Evolutionary conservation across 2,888 invertebrate species (phyloP).

Genomic region (Eupithecia exiguata): DNA sequence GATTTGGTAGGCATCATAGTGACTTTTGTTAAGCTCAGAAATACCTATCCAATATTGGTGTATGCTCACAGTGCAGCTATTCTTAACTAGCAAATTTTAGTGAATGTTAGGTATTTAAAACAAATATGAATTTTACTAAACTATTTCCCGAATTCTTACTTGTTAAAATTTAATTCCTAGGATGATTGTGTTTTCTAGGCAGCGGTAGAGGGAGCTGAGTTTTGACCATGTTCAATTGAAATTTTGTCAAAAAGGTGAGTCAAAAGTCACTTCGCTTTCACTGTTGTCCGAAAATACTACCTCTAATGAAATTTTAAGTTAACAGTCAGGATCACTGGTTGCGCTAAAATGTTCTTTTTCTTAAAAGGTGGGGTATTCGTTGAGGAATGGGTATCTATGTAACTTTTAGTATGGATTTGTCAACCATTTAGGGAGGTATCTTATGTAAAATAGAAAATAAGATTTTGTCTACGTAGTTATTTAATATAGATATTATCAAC

Average conservation of each 20-base stretch:
- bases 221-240: not conserved
- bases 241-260: not conserved
- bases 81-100: not conserved
- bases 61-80: not conserved
- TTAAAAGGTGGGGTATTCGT: no score
- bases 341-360: not conserved
- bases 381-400: no score
- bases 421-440: not conserved
- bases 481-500: not conserved
- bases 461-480: not conserved
- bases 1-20: not conserved
- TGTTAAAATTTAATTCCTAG: not conserved
- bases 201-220: not conserved
- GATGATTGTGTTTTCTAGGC: not conserved
- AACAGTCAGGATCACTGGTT: not conserved
- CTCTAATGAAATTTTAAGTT: not conserved
- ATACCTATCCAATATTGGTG: not conserved
- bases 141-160: no score
- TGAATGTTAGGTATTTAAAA: no score
- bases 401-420: not conserved
- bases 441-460: not conserved
- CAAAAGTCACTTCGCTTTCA: not conserved
- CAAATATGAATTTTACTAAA: not conserved
- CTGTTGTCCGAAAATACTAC: not conserved
- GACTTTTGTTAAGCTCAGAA: not conserved